Percentiles rank a stretch among this genome's conserved stretches.
Evolutionary conservation across 2,888 invertebrate species (phyloP).

Genomic region (Epsilonema sp.): DNA sequence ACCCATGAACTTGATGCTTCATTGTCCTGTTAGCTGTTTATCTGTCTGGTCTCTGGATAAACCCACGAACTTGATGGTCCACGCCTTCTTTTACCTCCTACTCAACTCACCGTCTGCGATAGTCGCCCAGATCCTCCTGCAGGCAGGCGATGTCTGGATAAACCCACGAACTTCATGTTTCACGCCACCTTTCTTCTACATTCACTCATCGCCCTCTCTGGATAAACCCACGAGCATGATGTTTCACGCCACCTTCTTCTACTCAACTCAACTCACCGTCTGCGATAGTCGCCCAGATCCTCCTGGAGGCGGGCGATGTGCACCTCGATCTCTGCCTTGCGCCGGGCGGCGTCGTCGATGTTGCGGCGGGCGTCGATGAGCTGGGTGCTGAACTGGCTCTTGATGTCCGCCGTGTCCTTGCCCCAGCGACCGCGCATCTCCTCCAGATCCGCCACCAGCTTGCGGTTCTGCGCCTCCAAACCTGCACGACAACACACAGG

Average conservation of each 20-base stretch:
- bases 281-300: slow-evolving; percentile 32
- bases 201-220: too few relatives aligned
- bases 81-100: not conserved
- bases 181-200: too few relatives aligned
- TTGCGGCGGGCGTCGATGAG: slow-evolving; percentile 35
- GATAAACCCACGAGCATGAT: too few relatives aligned
- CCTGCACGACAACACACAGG: too few relatives aligned
- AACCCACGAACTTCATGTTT: too few relatives aligned
- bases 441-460: slow-evolving; percentile 25
- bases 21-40: too few relatives aligned
- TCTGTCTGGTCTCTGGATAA: too few relatives aligned
- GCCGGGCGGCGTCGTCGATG: slow-evolving; percentile 35
- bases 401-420: slow-evolving; percentile 27
- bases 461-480: slow-evolving; percentile 26
- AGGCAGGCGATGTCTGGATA: slow-evolving; percentile 31
- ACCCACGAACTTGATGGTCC: too few relatives aligned
- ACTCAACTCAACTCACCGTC: too few relatives aligned
- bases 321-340: slow-evolving; percentile 36
- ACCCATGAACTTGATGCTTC: too few relatives aligned
- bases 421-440: slow-evolving; percentile 27
- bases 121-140: slow-evolving; percentile 33
- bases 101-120: slow-evolving; percentile 18
- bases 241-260: too few relatives aligned
- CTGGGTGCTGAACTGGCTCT: slow-evolving; percentile 33
- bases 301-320: slow-evolving; percentile 33